Percentiles rank a stretch among this genome's conserved stretches.
Conservation (phyloP, 2,888 invertebrate genomes). For the Tipula lateralis region DNA sequence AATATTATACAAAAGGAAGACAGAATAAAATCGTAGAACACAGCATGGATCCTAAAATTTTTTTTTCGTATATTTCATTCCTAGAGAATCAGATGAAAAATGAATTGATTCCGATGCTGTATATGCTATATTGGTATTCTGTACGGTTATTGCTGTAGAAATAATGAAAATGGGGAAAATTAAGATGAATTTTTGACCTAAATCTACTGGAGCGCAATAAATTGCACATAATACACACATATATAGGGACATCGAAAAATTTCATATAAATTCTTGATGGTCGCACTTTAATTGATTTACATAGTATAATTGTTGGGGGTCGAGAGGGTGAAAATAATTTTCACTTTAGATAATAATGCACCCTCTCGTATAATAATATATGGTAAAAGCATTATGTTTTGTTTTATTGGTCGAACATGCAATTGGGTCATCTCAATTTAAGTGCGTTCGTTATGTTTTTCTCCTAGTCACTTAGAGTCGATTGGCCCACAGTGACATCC, state of each 20-base stretch:
- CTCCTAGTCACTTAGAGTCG: no score
- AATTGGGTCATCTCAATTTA: no score
- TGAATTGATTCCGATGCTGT: background rate
- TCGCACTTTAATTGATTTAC: background rate
- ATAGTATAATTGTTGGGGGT: no score
- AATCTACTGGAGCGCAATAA: background rate
- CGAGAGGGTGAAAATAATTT: no score
- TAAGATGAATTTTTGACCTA: background rate
- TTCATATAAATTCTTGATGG: background rate
- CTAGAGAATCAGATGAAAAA: background rate
- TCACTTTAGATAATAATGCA: no score
- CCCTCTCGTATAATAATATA: no score
- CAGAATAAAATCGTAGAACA: background rate
- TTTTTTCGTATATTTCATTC: background rate
- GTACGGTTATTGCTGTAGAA: background rate
- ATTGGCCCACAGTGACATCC: no score
- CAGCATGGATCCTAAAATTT: background rate
- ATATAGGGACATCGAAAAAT: background rate
- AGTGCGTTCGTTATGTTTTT: no score
- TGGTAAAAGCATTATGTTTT: no score
- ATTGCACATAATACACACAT: background rate
- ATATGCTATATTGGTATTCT: background rate
- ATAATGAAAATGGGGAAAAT: background rate
- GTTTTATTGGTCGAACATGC: no score
- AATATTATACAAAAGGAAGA: background rate